A percentile compares a stretch with the other conserved stretches of the same genome.
These are phyloP conservation scores for Temnothorax rugatulus DNA, from an alignment of 2,888 invertebrate species.

Conservation along the genomic window DNA sequence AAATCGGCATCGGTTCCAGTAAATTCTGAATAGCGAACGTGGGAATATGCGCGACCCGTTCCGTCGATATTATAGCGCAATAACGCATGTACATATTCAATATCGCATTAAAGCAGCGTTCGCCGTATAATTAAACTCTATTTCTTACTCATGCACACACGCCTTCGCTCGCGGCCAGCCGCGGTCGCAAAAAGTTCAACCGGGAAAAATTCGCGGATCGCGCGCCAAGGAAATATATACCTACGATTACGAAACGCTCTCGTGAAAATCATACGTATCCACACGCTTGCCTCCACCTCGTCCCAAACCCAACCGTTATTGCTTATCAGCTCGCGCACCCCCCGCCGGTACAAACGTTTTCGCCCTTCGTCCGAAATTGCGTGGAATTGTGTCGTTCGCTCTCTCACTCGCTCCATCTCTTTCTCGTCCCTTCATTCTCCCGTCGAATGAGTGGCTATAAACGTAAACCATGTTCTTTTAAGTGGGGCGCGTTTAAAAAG, in stretches of 20 bases:
- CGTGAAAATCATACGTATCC: constrained; percentile 70
- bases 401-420: constrained; percentile 21
- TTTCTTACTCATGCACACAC: constrained; percentile 7
- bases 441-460: constrained; percentile 85
- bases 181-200: constrained; percentile 49
- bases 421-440: constrained; percentile 65
- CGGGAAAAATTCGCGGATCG: constrained; percentile 42
- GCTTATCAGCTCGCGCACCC: constrained; percentile 80
- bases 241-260: constrained; percentile 70
- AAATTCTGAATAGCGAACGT: constrained; percentile 53
- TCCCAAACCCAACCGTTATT: constrained; percentile 77
- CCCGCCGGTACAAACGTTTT: constrained; percentile 61
- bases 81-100: constrained; percentile 51
- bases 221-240: constrained; percentile 48
- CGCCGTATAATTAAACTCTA: constrained; percentile 45
- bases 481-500: constrained; percentile 86
- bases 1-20: constrained; percentile 43
- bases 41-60: constrained; percentile 43
- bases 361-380: constrained; percentile 66
- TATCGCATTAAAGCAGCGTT: constrained; percentile 33
- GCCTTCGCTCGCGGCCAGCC: constrained; percentile 26
- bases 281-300: constrained; percentile 4
- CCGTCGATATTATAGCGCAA: constrained; percentile 40
- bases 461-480: constrained; percentile 86
- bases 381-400: constrained; percentile 66